Evolutionary conservation across 2,888 invertebrate genomes (phyloP).

Genomic region (Patella caerulea): DNA sequence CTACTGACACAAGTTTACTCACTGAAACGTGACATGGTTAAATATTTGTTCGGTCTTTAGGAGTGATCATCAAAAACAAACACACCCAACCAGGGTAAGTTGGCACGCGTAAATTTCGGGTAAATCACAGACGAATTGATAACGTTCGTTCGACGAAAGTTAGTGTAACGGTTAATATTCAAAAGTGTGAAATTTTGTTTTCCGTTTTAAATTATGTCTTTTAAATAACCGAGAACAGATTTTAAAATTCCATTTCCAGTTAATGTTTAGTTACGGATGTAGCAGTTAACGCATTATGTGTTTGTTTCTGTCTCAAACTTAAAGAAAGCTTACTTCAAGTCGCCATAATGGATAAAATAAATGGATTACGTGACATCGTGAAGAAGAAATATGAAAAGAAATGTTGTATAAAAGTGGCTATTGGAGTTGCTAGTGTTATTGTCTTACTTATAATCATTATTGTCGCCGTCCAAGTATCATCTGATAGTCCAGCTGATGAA

Average conservation of each 20-base stretch:
- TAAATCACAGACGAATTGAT: too few relatives aligned
- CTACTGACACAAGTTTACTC: constrained; percentile 9
- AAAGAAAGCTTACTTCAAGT: too few relatives aligned
- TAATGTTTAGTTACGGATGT: too few relatives aligned
- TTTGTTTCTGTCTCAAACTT: too few relatives aligned
- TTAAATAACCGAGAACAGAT: too few relatives aligned
- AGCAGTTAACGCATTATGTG: too few relatives aligned
- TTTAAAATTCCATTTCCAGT: too few relatives aligned
- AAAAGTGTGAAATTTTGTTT: too few relatives aligned
- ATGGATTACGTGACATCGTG: neutral
- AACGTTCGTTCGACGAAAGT: too few relatives aligned
- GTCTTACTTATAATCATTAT: neutral
- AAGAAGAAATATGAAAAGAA: neutral
- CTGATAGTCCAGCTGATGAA: too few relatives aligned
- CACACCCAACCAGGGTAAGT: neutral
- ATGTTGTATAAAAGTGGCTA: neutral
- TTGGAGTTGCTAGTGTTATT: neutral
- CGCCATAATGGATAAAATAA: neutral
- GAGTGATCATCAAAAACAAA: neutral
- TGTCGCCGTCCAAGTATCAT: neutral
- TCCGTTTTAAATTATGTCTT: too few relatives aligned
- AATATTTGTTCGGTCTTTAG: constrained; percentile 8
- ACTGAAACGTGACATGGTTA: neutral
- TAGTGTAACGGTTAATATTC: too few relatives aligned
- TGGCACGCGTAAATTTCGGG: neutral